Base-by-base conservation (phyloP, 2,888 invertebrate genomes). In the Yponomeuta sedellus region DNA sequence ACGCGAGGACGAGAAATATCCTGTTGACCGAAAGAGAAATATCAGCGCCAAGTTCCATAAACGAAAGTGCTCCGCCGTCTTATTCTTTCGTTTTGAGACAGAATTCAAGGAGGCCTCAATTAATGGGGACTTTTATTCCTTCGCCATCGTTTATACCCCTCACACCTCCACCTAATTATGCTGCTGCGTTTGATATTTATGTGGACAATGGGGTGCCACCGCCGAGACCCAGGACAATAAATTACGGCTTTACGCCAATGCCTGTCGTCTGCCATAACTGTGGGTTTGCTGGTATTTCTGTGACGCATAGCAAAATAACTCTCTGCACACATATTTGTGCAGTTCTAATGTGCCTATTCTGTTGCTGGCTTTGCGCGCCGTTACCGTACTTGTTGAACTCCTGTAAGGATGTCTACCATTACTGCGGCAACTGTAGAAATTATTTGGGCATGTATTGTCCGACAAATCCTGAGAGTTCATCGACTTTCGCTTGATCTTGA, bases 351-450 rank as follows among this genome's bases (percentile, higher is more conserved):
- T 90, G 88, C 68, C 28, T 91, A n/a, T 78, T 90, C 61, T 89
- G 86, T 67, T 91, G 90, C 70, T 91, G 90, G 90, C 68, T 88
- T 65, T 91, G 90, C 74, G 87, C 79, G 1, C 90, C 90, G 0
- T 72, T 91, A 64, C 90, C 90, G 0, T 91, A 91, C 67, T 70
- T 91, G 56, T 70, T 89, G 64, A 77, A 80, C 58, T 89, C 90
- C n/a, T 91, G 90, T 74, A 90, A 90, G 73, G 84, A 89, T 69
- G 90, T 91, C 0, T 85, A 88, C 71, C 90, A 91, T 76, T 86
- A 88, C 73, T 91, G 90, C 70, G 79, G 83, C 72, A 87, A 85
- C 72, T 91, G 90, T 72, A 82, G 86, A 67, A 77, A 72, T 64
- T 86, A 78, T 70, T 76, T 91, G 66, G 90, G 90, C 11, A 82